Evolutionary conservation across 2,797 vertebrate species (phyloP).

Genomic region (Amphiprion clarkii): DNA sequence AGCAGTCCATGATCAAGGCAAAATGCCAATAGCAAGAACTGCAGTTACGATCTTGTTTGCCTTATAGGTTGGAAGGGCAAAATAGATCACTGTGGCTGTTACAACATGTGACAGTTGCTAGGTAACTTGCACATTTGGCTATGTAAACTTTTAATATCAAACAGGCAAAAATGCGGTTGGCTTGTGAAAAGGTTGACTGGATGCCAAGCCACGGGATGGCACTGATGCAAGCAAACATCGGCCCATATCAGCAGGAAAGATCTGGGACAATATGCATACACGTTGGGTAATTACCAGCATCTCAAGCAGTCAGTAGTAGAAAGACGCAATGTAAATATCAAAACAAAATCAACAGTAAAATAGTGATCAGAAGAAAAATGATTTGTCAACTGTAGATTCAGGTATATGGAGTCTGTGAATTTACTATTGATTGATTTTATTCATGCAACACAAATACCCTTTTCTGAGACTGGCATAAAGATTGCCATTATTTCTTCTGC

Average conservation of each 20-base stretch:
- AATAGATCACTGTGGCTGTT: conserved; percentile 26
- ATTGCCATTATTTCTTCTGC: not conserved
- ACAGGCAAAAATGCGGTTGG: conserved; percentile 17
- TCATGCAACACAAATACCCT: not conserved
- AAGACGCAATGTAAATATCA: not conserved
- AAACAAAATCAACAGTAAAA: not conserved
- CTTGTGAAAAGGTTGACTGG: conserved; percentile 28
- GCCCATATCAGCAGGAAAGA: conserved; percentile 7
- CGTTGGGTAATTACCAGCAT: not conserved
- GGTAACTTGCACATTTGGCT: conserved; percentile 52
- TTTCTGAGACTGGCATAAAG: not conserved
- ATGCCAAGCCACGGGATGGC: conserved; percentile 10
- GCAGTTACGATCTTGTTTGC: conserved; percentile 30
- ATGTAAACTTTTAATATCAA: conserved; percentile 42
- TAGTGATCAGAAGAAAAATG: not conserved
- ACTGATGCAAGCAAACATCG: conserved; percentile 4
- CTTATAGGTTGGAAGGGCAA: conserved; percentile 31
- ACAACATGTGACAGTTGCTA: conserved; percentile 41
- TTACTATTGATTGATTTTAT: not conserved
- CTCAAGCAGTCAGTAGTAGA: not conserved
- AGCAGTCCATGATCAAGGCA: not conserved
- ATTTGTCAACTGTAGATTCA: not conserved
- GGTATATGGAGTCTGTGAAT: not conserved
- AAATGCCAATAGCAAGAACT: not conserved
- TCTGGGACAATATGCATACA: not conserved